Evolutionary conservation across 2,113 vertebrate genomes (phyloP), one percentile per base, ranked within the genome.

Genomic region (Protobothrops flavoviridis): DNA sequence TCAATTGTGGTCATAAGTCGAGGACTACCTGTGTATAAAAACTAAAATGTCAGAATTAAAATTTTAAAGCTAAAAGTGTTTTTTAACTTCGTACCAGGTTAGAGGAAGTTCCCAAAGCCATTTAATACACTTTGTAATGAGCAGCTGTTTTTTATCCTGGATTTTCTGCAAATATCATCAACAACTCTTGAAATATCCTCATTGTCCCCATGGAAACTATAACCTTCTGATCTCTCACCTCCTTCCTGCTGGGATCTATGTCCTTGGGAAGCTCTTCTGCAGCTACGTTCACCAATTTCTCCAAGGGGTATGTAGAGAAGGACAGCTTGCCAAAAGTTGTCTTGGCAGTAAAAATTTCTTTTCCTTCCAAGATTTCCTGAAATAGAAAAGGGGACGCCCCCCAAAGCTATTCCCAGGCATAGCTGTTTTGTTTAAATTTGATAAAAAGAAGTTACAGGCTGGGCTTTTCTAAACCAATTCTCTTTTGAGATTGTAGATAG

Each of bases 241-340:
- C 98, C 95, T 97, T 98, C 93, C 96, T 98, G 94, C 97, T 96
- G 92, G 98, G 98, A 87, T 98, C 97, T 85, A 98, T 98, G 0
- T 98, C 98, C 0, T 21, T 85, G 0, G 98, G 98, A 69, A 98
- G 96, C 6, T 99, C 98, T 1, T 98, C 98, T 0, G 92, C 69
- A 0, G 95, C 0, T 5, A 97, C 97, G 94, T 99, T 98, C 43
- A 98, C 53, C 94, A 99, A 93, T 90, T 97, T 94, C 0, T 98
- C 95, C 90, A 98, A 89, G 2, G 98, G 98, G 24, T 98, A 97
- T 56, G 24, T 96, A 87, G 97, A 94, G 53, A 97, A 57, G 64
- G 96, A 95, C 43, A 94, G 61, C 0, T 97, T 90, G 15, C 1
- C 0, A 0, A 98, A 52, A 21, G 17, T 59, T 53, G 94, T 98